These are phyloP conservation scores for Channallabes apus DNA, from an alignment of 2,797 vertebrate species.

Conservation along the genomic window DNA sequence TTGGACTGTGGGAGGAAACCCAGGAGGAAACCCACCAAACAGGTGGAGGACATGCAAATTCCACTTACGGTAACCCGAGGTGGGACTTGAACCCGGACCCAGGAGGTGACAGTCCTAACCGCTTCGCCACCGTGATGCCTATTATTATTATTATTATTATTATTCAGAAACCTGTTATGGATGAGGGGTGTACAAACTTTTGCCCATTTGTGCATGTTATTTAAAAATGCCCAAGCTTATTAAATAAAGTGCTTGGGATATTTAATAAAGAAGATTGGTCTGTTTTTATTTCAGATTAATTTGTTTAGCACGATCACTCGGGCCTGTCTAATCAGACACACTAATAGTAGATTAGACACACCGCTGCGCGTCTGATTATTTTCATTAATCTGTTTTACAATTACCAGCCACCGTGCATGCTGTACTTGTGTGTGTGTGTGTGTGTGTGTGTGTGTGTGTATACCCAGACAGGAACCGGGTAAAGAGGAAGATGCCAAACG, in stretches of 20 bases:
- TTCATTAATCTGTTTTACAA: slow-evolving; percentile 39
- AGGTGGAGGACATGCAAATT: no score
- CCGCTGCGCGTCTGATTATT: slow-evolving; percentile 37
- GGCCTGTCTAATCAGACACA: slow-evolving; percentile 43
- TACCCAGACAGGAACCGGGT: not conserved
- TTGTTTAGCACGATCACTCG: slow-evolving; percentile 41
- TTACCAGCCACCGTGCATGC: slow-evolving; percentile 8
- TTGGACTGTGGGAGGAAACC: no score
- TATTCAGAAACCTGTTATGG: not conserved
- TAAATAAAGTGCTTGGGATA: not conserved
- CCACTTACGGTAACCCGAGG: no score
- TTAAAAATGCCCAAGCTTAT: not conserved
- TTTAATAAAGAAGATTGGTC: not conserved
- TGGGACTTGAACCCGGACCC: no score
- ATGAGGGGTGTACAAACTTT: not conserved
- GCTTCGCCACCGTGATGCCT: no score
- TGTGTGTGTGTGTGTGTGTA: not conserved
- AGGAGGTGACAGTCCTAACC: no score
- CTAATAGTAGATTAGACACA: slow-evolving; percentile 50
- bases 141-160: not conserved
- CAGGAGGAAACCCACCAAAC: no score
- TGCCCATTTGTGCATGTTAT: not conserved
- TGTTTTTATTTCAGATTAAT: slow-evolving; percentile 28
- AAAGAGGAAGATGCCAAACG: not conserved
- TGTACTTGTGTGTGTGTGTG: not conserved